These are phyloP conservation scores for Gymnoscopelus microlampas DNA, from an alignment of 2,797 vertebrate species.

Conservation along the genomic window DNA sequence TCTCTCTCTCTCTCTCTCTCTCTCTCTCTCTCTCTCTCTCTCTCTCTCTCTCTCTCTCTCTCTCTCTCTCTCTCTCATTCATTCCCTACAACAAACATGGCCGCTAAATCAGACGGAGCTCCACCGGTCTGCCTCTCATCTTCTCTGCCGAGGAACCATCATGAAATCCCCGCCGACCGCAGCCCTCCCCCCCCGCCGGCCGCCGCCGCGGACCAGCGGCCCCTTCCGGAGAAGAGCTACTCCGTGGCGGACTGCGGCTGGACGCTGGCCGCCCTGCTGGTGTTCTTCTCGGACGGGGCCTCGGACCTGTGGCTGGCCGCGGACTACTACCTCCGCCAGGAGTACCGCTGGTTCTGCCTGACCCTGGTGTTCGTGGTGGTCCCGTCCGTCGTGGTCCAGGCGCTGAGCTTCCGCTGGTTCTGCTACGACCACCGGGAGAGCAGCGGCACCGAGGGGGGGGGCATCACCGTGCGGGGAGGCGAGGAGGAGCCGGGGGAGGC, in stretches of 20 bases:
- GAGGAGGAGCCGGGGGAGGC: conserved; percentile 75
- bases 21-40: conserved; percentile 13
- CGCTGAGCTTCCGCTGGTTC: conserved; percentile 96
- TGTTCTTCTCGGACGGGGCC: conserved; percentile 97
- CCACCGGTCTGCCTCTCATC: conserved; percentile 60
- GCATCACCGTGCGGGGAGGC: conserved; percentile 74
- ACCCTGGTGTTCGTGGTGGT: conserved; percentile 93
- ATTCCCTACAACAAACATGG: conserved; percentile 85
- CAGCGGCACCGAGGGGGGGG: conserved; percentile 64
- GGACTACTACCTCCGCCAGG: conserved; percentile 90
- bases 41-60: conserved; percentile 74
- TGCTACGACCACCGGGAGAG: conserved; percentile 86
- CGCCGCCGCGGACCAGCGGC: conserved; percentile 33
- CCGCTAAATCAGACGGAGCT: conserved; percentile 84
- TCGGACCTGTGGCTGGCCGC: conserved; percentile 98
- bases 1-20: conserved; percentile 59
- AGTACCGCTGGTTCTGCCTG: conserved; percentile 89
- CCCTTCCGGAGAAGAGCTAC: conserved; percentile 64
- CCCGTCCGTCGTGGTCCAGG: conserved; percentile 93
- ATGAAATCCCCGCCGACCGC: conserved; percentile 67
- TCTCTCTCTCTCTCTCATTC: conserved; percentile 68
- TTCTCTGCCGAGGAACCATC: conserved; percentile 42
- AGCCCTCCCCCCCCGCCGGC: too few relatives aligned
- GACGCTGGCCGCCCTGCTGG: conserved; percentile 91
- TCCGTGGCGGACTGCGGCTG: conserved; percentile 90